Conservation (phyloP, 2,113 vertebrate genomes). For the Engraulis encrasicolus region DNA sequence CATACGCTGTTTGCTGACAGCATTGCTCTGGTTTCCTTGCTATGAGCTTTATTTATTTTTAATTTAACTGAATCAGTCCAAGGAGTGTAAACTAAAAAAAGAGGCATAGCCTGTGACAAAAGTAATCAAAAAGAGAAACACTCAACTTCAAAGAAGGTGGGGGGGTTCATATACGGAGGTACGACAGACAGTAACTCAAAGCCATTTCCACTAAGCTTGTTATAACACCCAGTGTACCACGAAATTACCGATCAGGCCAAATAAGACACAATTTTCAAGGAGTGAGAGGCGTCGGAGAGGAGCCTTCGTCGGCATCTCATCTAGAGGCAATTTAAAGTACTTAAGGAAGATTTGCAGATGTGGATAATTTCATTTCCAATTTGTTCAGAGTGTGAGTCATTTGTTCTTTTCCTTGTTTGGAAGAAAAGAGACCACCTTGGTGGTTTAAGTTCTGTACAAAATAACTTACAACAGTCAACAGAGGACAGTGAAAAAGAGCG, state of each 20-base stretch:
- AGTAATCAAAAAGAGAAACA: too few relatives aligned
- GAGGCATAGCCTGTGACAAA: too few relatives aligned
- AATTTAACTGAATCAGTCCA: too few relatives aligned
- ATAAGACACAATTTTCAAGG: background rate
- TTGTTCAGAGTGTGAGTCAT: constrained; percentile 6
- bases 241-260: background rate
- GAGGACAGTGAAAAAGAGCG: too few relatives aligned
- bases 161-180: too few relatives aligned
- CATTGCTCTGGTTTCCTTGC: too few relatives aligned
- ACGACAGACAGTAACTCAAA: background rate
- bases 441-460: too few relatives aligned
- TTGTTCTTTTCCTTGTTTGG: constrained; percentile 12
- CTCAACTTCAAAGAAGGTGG: too few relatives aligned
- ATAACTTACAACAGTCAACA: background rate
- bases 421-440: background rate
- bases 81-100: too few relatives aligned
- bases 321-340: background rate
- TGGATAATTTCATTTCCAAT: constrained; percentile 19
- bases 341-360: background rate
- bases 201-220: background rate
- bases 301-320: background rate
- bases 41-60: too few relatives aligned
- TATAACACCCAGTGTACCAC: background rate
- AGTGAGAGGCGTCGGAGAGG: background rate
- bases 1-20: too few relatives aligned